Percentiles rank a stretch among this genome's conserved stretches.
Conservation (phyloP, 1,140 invertebrate species). For the Eriocheir sinensis region DNA sequence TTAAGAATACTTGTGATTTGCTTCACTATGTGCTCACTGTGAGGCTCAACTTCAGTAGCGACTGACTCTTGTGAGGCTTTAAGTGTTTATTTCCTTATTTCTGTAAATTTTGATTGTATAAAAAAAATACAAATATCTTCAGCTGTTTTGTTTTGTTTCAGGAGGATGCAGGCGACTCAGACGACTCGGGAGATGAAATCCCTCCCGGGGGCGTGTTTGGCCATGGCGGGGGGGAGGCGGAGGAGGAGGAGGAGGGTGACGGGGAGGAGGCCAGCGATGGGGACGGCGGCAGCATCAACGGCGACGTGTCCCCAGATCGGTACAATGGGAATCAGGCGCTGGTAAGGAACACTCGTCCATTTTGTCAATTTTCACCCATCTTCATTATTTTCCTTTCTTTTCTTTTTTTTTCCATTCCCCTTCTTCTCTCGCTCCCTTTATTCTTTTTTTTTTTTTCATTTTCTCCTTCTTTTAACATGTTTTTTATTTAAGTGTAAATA, state of each 20-base stretch:
- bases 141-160: constrained; percentile 3
- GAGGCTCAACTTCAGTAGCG: neutral
- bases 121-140: neutral
- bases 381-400: neutral
- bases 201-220: constrained; percentile 66
- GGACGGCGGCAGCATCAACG: neutral
- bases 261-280: constrained; percentile 72
- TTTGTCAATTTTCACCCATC: no score
- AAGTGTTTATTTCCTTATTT: neutral
- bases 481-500: no score
- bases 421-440: neutral
- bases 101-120: neutral
- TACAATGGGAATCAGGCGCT: no score
- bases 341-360: neutral
- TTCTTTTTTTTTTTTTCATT: no score
- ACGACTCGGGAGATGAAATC: constrained; percentile 71
- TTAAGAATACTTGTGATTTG: neutral
- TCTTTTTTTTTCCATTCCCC: neutral
- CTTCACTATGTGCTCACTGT: neutral
- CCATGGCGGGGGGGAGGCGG: neutral
- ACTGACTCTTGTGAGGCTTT: neutral
- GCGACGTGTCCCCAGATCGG: no score
- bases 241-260: constrained; percentile 67
- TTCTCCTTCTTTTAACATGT: no score
- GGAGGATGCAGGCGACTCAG: constrained; percentile 71